Evolutionary conservation across 1,140 invertebrate species (phyloP), one percentile per base, ranked within the genome.

Genomic region (Drosophila biarmipes): DNA sequence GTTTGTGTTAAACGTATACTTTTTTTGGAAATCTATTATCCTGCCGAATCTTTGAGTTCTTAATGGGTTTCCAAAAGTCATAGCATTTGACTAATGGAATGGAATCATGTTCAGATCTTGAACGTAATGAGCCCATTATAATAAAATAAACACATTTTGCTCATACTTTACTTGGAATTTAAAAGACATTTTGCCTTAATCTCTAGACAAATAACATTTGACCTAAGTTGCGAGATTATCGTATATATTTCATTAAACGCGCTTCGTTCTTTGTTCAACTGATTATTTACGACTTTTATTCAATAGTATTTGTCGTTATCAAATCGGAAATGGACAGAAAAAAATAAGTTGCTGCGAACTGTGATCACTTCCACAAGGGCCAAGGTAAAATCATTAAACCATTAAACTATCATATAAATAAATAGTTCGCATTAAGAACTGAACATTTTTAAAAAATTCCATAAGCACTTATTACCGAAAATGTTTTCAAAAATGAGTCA

Each of bases 51-150:
- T 4, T 24, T 2, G 3, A 4, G 24, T 5, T 24, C 3, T 24
- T 24, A 24, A 24, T 24, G 24, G 1, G 24, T 24, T 24, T 24
- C 24, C n/a, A n/a, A n/a, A n/a, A n/a, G n/a, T n/a, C n/a, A n/a
- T n/a, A n/a, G n/a, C n/a, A n/a, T n/a, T n/a, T n/a, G n/a, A n/a
- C n/a, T n/a, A n/a, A n/a, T n/a, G n/a, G 29, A 29, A 43, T 15
- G 40, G 11, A 19, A 12, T 38, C 35, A 15, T 24, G 12, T 15
- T 42, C 10, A 14, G 4, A 12, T 42, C 1, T 0, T n/a, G 11
- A 2, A 59, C 62, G 62, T 45, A 59, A 81, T 80, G 78, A 80
- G 53, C 78, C 81, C 73, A 81, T 80, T 81, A 42, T 24, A 64
- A 80, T 59, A 29, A 58, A 76, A 69, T 66, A 59, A 45, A 40